Percentiles rank a stretch among this genome's conserved stretches.
These are phyloP conservation scores for Drosophila erecta DNA, from an alignment of 1,140 invertebrate genomes.

Conservation along the genomic window DNA sequence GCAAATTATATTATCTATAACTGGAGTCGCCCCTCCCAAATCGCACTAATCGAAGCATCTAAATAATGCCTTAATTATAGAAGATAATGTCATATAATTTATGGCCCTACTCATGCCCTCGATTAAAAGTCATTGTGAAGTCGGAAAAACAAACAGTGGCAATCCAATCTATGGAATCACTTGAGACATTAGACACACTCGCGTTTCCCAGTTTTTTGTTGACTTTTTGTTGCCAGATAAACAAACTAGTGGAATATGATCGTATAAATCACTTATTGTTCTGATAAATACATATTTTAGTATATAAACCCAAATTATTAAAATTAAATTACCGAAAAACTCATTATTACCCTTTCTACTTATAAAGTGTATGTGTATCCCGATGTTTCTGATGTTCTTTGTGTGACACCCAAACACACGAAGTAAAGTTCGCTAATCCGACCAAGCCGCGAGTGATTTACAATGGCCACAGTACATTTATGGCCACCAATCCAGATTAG, in stretches of 20 bases:
- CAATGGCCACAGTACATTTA: conserved; percentile 20
- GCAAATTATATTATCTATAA: conserved; percentile 42
- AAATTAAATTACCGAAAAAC: neutral
- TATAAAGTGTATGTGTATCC: neutral
- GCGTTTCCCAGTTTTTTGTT: neutral
- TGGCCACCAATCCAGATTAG: conserved; percentile 31
- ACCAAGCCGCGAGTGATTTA: conserved; percentile 21
- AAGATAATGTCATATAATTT: conserved; percentile 48
- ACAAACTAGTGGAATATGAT: neutral
- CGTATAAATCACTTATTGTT: neutral
- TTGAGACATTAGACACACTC: conserved; percentile 8
- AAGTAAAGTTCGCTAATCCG: conserved; percentile 42
- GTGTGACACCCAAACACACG: conserved; percentile 17
- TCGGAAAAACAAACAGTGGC: neutral
- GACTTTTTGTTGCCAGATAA: no score
- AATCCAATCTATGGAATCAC: conserved; percentile 18
- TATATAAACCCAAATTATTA: neutral
- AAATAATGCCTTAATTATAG: conserved; percentile 38
- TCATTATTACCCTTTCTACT: no score
- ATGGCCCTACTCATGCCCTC: conserved; percentile 13
- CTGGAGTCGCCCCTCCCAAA: conserved; percentile 36
- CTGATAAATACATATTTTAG: no score
- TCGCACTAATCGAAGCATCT: conserved; percentile 27
- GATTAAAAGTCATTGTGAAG: conserved; percentile 28
- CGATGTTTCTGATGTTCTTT: conserved; percentile 2